Base-by-base conservation (phyloP, 2,113 vertebrate genomes). In the Elephas maximus region DNA sequence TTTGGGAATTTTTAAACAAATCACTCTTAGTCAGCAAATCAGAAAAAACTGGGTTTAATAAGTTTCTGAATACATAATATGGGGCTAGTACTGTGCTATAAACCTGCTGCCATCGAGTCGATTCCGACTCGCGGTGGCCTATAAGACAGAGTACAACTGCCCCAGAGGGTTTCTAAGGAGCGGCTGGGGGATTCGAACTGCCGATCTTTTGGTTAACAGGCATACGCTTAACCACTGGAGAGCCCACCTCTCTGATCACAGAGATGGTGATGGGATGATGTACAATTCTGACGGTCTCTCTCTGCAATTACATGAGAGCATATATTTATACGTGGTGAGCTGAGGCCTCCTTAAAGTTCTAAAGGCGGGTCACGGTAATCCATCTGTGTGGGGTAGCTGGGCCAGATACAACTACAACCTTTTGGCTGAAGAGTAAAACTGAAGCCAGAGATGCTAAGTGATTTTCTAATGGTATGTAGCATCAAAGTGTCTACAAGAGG, bases 251-350 rank as follows among this genome's bases (percentile, higher is more conserved):
- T 57, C 26, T 18, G 18, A 12, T 48, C 24, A n/a, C 0, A 1
- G 44, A 15, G 20, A 21, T 18, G 24, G 15, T 6, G 65, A 28
- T 0, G 5, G 12, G 24, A 20, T 6, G 65, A 28, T 0, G 5
- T 5, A 6, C 7, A 15, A 9, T 4, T 21, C 0, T 12, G 1
- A 15, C 14, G 24, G 30, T 15, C 7, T 73, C 44, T 81, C 74
- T 41, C 10, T 8, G 9, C 20, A 57, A 5, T 17, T 10, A 14
- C 48, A 48, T 9, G 48, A 48, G 48, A 48, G 3, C 15, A 15
- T 0, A 5, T 21, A 4, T 17, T n/a, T 3, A 12, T 5, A 7
- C 11, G 1, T 0, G 33, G 11, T 14, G 30, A 48, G 60, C 6
- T 2, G 53, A 44, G 41, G 11, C 30, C 48, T 20, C 51, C 30